Evolutionary conservation across 2,888 invertebrate species (phyloP).

Genomic region (Microdon myrmicae): DNA sequence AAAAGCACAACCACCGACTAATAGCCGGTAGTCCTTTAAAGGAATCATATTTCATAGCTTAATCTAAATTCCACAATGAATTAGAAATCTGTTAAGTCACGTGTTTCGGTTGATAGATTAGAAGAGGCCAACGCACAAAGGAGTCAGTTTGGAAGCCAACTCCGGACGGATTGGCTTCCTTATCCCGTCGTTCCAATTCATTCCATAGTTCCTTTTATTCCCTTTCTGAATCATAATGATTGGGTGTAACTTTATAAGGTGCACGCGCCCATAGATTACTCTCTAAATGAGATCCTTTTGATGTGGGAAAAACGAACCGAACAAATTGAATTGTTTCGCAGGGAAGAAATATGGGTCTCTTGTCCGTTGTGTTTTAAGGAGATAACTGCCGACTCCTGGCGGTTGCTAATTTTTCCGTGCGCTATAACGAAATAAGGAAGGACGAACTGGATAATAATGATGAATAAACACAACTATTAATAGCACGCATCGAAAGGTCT

Average conservation of each 20-base stretch:
- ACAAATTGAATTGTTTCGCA: constrained; percentile 46
- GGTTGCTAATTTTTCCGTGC: constrained; percentile 33
- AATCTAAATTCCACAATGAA: constrained; percentile 50
- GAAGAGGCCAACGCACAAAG: constrained; percentile 42
- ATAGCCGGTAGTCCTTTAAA: constrained; percentile 13
- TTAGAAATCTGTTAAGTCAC: constrained; percentile 53
- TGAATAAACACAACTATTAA: too few species aligned
- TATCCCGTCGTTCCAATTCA: constrained; percentile 10
- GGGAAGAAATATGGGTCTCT: constrained; percentile 6
- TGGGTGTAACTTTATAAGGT: constrained; percentile 66
- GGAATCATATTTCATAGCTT: constrained; percentile 51
- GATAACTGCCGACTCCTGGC: constrained; percentile 41
- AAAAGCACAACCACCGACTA: constrained; percentile 18
- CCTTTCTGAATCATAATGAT: constrained; percentile 51
- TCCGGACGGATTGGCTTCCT: constrained; percentile 30
- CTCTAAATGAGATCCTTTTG: constrained; percentile 50
- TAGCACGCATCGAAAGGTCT: too few species aligned
- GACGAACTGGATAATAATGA: too few species aligned
- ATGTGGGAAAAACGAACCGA: constrained; percentile 48
- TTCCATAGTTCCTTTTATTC: constrained; percentile 14
- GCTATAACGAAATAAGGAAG: constrained; percentile 7
- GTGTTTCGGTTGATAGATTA: constrained; percentile 52
- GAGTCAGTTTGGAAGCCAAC: too few species aligned
- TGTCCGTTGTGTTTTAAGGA: constrained; percentile 31
- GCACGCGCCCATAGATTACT: constrained; percentile 63